Evolutionary conservation across 1,140 invertebrate species (phyloP).

Genomic region (Penaeus chinensis): DNA sequence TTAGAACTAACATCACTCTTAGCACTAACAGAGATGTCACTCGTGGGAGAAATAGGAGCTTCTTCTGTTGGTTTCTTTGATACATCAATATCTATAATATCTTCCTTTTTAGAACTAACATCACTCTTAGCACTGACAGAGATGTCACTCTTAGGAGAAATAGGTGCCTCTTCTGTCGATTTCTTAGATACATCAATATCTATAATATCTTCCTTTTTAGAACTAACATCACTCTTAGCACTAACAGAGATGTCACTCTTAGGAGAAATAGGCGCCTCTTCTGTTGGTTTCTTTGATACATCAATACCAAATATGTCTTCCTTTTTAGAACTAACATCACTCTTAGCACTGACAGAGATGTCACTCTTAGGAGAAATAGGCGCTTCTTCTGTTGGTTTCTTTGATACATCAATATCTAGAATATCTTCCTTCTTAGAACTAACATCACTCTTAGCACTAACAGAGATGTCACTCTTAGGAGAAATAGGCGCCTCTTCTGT

Average conservation of each 20-base stretch:
- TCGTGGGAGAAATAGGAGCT: background rate
- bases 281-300: background rate
- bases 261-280: background rate
- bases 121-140: background rate
- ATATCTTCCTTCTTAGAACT: background rate
- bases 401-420: background rate
- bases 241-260: background rate
- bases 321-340: conserved; percentile 24
- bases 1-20: conserved; percentile 19
- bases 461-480: background rate
- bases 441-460: conserved; percentile 37
- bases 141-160: conserved; percentile 9
- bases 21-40: conserved; percentile 13
- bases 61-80: conserved; percentile 5
- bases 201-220: background rate
- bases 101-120: background rate
- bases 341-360: conserved; percentile 36
- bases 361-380: conserved; percentile 28
- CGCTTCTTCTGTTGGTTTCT: conserved; percentile 1
- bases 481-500: background rate
- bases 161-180: background rate
- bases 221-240: background rate
- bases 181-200: background rate
- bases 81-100: background rate
- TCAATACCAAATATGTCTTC: background rate